These are phyloP conservation scores for Tamias sibiricus DNA, from an alignment of 2,113 vertebrate species.

Conservation along the genomic window DNA sequence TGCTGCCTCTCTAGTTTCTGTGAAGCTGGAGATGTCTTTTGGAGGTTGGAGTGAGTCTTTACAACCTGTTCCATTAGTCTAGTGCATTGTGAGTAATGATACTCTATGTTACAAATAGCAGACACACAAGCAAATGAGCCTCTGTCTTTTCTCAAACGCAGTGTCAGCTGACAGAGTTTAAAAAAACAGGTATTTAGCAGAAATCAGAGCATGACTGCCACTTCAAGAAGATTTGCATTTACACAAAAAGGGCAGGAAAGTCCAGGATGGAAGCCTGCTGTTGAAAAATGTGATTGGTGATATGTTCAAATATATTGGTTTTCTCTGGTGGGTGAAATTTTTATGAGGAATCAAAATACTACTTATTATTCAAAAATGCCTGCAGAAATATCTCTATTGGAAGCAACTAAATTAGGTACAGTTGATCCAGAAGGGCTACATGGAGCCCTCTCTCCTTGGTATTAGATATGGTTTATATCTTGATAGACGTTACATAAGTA, in stretches of 20 bases:
- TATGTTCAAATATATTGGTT: slow-evolving; percentile 36
- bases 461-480: not conserved
- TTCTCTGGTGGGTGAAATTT: slow-evolving; percentile 37
- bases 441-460: not conserved
- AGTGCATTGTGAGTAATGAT: not conserved
- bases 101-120: not conserved
- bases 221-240: slow-evolving; percentile 26
- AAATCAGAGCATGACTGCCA: slow-evolving; percentile 55
- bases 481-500: not conserved
- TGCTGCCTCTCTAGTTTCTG: not conserved
- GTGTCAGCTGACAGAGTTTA: not conserved
- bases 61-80: not conserved
- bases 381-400: not conserved
- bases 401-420: not conserved
- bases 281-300: slow-evolving; percentile 9
- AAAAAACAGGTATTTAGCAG: slow-evolving; percentile 1
- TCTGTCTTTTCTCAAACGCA: not conserved
- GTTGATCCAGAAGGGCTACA: not conserved
- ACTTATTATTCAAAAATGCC: slow-evolving; percentile 25
- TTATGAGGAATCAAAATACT: slow-evolving; percentile 26
- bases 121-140: not conserved
- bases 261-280: slow-evolving; percentile 16
- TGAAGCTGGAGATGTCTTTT: not conserved
- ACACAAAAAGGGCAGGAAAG: slow-evolving; percentile 16
- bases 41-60: not conserved